Base-by-base conservation (phyloP, 1,140 invertebrate genomes). In the Coptotermes formosanus region DNA sequence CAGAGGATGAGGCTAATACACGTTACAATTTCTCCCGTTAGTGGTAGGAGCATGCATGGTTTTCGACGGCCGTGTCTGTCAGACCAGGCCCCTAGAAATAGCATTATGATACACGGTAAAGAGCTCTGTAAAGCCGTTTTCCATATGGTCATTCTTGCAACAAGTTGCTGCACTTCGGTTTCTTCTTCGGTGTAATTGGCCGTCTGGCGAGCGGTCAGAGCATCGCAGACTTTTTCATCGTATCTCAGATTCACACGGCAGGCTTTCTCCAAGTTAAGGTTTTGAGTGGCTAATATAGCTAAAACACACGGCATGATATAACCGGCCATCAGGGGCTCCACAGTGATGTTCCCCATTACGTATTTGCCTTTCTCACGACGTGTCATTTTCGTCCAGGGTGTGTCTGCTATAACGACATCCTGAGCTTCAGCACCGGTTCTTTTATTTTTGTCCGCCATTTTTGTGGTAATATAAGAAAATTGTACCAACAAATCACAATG, bases 231-330 rank as follows among this genome's bases (percentile, higher is more conserved):
- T 84, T 94, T 92, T 81, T 94, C 92, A 1, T 94, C 92, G 87
- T 95, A 95, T 21, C 90, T 92, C 86, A 97, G 92, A 90, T 97
- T 97, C 0, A 97, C 95, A 85, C 95, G 91, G 89, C 96, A 97
- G 0, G 96, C 96, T 90, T 97, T 97, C 90, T 97, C 96, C 88
- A 97, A 92, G 88, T 96, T 96, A 25, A 97, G 91, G 90, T 97
- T 96, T 90, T 96, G 95, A 25, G 95, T 96, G 32, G 95, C 95
- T 69, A 96, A 89, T n/a, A 93, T 94, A 2, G 95, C 94, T 2
- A 96, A 90, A 25, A 96, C 95, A 86, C 95, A 95, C 2, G 95
- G 95, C 92, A 96, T 96, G 25, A 96, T 95, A 89, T 96, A 96
- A 87, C 94, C 95, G 0, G 95, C 95, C 55, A 96, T 89, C 91